Conservation (phyloP, 2,113 vertebrate genomes). For the Coptodon bakossiorum region DNA sequence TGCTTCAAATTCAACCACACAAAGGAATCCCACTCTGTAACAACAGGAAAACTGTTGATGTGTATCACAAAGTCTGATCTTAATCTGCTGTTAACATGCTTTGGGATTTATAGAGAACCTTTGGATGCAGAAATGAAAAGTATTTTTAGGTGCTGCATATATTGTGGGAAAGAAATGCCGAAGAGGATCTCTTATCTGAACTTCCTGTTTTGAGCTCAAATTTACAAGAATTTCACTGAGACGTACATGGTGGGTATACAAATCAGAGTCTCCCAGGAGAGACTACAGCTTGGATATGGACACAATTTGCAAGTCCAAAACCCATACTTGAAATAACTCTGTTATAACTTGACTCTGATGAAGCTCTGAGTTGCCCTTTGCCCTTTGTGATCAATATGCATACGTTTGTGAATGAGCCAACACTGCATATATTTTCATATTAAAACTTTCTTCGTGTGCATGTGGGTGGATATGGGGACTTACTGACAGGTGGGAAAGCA, state of each 20-base stretch:
- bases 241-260: neutral
- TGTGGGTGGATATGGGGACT: neutral
- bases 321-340: neutral
- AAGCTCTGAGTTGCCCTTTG: neutral
- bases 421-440: neutral
- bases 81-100: neutral
- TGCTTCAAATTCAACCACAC: neutral
- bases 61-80: neutral
- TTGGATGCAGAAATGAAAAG: neutral
- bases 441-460: neutral
- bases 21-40: neutral
- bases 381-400: neutral
- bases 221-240: neutral
- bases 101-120: neutral
- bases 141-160: neutral
- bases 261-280: neutral
- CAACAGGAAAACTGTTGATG: neutral
- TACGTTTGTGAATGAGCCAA: neutral
- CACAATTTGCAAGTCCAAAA: neutral
- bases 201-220: neutral
- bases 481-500: constrained; percentile 43
- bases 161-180: neutral
- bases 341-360: neutral
- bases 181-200: neutral
- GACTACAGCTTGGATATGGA: neutral